These are phyloP conservation scores for Nesogale talazaci DNA, from an alignment of 2,113 vertebrate species.

Conservation along the genomic window DNA sequence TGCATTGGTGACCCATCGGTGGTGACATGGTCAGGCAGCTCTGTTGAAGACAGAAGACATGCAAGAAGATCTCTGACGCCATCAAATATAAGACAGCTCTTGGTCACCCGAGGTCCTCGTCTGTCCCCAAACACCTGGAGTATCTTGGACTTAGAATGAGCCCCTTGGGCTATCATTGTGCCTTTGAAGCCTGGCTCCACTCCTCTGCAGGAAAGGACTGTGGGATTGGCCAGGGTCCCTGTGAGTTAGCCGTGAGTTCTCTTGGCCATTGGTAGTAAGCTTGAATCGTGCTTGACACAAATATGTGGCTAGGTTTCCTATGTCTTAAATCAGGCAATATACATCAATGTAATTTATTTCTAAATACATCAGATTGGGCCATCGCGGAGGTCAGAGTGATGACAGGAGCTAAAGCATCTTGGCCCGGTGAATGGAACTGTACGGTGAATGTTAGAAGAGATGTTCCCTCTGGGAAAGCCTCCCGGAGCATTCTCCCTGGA, in stretches of 20 bases:
- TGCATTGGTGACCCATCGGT: background rate
- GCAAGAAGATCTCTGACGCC: background rate
- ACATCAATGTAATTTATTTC: too few relatives aligned
- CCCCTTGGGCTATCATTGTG: background rate
- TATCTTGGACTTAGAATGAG: background rate
- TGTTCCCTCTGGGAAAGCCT: background rate
- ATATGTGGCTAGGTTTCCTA: too few relatives aligned
- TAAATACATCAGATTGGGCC: rapidly evolving
- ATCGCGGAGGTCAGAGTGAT: background rate
- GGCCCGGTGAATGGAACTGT: background rate
- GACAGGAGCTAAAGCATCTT: rapidly evolving
- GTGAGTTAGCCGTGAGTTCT: background rate
- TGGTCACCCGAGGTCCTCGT: background rate
- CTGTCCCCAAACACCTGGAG: rapidly evolving
- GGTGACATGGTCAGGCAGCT: background rate
- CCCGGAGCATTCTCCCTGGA: background rate
- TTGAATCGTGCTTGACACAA: background rate
- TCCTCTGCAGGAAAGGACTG: background rate
- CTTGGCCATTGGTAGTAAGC: too few relatives aligned
- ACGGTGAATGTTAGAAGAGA: background rate
- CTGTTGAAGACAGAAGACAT: background rate
- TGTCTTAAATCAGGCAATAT: background rate
- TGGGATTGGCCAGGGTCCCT: background rate
- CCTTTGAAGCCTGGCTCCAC: background rate
- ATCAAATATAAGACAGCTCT: background rate